A percentile compares a stretch with the other conserved stretches of the same genome.
These are phyloP conservation scores for Ornithorhynchus anatinus DNA, from an alignment of 2,113 vertebrate genomes.

Conservation along the genomic window DNA sequence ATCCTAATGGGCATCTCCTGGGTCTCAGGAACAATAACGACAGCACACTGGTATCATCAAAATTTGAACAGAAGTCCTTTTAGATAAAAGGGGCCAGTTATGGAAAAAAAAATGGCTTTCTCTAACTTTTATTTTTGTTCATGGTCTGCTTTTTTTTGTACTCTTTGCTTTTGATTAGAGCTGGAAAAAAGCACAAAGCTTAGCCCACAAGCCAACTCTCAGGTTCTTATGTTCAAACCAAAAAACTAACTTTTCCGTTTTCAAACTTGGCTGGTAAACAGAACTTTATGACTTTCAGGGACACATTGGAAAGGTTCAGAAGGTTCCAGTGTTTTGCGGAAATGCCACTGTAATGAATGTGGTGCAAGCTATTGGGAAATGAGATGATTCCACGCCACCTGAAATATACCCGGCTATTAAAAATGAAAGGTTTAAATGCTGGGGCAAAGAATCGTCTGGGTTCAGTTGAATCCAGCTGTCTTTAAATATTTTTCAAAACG, in stretches of 20 bases:
- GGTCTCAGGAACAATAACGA: background rate
- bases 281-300: background rate
- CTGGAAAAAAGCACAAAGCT: background rate
- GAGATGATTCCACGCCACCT: fast-evolving
- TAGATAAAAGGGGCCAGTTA: background rate
- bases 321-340: background rate
- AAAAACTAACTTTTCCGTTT: background rate
- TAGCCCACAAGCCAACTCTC: background rate
- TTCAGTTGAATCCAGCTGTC: background rate
- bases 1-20: background rate
- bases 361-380: background rate
- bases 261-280: background rate
- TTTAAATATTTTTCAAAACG: background rate
- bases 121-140: background rate
- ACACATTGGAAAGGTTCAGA: background rate
- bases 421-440: fast-evolving
- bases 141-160: background rate
- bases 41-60: background rate
- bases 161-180: background rate
- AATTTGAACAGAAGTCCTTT: background rate
- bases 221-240: background rate
- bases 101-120: background rate
- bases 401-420: fast-evolving
- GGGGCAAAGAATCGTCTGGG: background rate
- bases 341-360: background rate